Conservation (phyloP, 2,888 invertebrate species). For the Ditylenchus weischeri region DNA sequence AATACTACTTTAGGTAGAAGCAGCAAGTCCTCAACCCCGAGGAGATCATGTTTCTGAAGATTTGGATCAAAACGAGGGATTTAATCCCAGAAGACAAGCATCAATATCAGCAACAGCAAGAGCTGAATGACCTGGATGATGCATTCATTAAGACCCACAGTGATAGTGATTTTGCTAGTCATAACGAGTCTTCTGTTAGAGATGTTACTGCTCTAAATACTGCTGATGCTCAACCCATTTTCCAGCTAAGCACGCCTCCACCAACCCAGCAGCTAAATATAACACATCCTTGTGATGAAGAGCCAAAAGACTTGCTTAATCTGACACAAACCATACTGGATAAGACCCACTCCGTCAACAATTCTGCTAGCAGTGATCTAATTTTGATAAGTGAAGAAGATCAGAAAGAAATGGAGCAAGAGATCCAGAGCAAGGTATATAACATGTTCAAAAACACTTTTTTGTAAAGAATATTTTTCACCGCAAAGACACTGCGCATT, state of each 20-base stretch:
- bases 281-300: background rate
- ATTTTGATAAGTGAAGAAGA: background rate
- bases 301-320: no score
- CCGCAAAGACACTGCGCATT: no score
- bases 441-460: no score
- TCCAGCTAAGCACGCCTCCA: no score
- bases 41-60: background rate
- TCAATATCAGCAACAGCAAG: background rate
- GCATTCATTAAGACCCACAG: slow-evolving; percentile 1
- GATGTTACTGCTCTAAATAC: background rate
- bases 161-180: background rate
- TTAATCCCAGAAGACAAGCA: background rate
- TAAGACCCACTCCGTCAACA: slow-evolving; percentile 2
- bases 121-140: background rate
- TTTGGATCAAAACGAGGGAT: background rate
- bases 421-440: no score
- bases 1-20: background rate
- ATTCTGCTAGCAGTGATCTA: background rate
- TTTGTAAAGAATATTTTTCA: no score
- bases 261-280: no score
- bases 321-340: background rate
- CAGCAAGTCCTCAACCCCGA: background rate
- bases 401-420: background rate
- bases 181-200: background rate
- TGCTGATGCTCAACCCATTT: background rate